Evolutionary conservation across 2,113 vertebrate species (phyloP), one percentile per base, ranked within the genome.

Genomic region (Scalopus aquaticus): DNA sequence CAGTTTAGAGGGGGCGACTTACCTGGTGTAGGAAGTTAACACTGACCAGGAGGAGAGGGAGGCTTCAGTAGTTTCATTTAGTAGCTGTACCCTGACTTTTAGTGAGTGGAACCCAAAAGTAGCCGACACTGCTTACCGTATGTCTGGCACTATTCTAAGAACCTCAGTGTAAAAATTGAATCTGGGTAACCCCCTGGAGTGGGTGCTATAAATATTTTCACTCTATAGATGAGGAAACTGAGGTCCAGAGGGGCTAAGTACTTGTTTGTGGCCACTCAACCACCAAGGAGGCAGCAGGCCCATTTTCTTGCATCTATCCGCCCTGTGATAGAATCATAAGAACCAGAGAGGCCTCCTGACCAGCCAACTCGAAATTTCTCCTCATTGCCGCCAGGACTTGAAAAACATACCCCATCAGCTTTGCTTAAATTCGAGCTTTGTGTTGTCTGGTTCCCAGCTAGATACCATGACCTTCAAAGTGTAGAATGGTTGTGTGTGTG

Each of bases 371-470:
- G 4, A 6, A 11, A 16, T 32, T 79, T 70, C 64, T 73, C 64
- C 67, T 70, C 77, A 5, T 28, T 30, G 39, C 39, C 39, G 30
- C 58, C 13, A 4, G 13, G 51, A 87, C 54, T 35, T 32, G 37
- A 81, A 49, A 56, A 74, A 37, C 54, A 19, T 20, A n/a, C 67
- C 6, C 7, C 46, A 12, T n/a, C 58, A 32, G n/a, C 80, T 86
- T 74, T 32, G 49, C 56, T 79, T 76, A 35, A 2, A 20, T 89
- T 74, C 90, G 67, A n/a, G 35, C 54, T 95, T 85, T 28, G 1
- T 39, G 5, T 51, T 17, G 0, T 49, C 44, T 9, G 5, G 28
- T 49, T 78, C 70, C 49, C 82, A 82, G 19, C 39, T 77, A 72
- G 65, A 54, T 2, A 10, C 5, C 3, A 24, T 35, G 77, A 58